These are phyloP conservation scores for Cairina moschata DNA, from an alignment of 2,113 vertebrate genomes.

Conservation along the genomic window DNA sequence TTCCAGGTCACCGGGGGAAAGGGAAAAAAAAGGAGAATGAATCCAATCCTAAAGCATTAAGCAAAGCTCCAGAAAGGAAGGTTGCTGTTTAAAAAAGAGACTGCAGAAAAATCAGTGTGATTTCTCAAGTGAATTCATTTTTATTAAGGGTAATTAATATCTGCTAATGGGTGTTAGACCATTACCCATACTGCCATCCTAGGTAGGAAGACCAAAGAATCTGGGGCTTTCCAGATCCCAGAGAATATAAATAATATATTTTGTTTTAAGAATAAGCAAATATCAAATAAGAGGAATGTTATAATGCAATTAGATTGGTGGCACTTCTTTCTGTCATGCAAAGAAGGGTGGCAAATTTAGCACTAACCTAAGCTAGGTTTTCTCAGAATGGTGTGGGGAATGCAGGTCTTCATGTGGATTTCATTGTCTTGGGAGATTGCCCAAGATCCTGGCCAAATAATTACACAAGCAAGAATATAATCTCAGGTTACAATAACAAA, in stretches of 20 bases:
- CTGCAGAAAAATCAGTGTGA: neutral
- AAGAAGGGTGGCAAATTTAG: neutral
- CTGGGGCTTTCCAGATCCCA: neutral
- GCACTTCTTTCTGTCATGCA: neutral
- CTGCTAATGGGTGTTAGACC: neutral
- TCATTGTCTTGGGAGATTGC: neutral
- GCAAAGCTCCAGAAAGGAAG: neutral
- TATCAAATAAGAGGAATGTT: neutral
- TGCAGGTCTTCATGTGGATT: rapidly evolving
- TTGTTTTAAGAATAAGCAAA: neutral
- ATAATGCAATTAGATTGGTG: neutral
- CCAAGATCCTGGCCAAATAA: neutral
- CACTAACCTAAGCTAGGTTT: neutral
- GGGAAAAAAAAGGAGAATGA: neutral
- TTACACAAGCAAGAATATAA: neutral
- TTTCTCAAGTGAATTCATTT: neutral
- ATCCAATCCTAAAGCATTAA: neutral
- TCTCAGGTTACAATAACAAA: neutral
- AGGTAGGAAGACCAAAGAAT: neutral
- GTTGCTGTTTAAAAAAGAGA: neutral
- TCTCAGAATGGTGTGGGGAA: neutral
- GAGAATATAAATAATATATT: neutral
- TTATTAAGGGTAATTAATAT: neutral
- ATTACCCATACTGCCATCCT: rapidly evolving
- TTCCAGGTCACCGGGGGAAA: neutral